Evolutionary conservation across 1,140 invertebrate species (phyloP), one percentile per base, ranked within the genome.

Genomic region (Cydia strobilella): DNA sequence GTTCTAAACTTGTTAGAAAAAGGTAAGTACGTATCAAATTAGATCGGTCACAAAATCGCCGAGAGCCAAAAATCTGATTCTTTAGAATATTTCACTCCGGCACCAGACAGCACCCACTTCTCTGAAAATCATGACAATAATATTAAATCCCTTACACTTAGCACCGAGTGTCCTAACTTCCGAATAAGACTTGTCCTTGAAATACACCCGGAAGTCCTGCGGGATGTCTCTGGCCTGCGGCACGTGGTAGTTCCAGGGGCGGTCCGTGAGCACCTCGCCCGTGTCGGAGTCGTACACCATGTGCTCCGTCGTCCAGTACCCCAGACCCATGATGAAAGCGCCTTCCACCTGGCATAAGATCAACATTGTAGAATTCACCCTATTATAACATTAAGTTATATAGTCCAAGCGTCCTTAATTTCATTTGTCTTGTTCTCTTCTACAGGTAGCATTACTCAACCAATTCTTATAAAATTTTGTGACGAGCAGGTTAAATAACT

Each of bases 141-240:
- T 12, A 13, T 45, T 0, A 73, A 73, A 23, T 20, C 13, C 10
- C 39, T 69, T 92, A 96, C 95, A 94, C 94, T 96, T 96, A 2
- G 95, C 95, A 51, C 95, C 87, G 2, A 95, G 86, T 71, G 96
- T 93, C 51, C 95, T 95, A 3, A 89, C 59, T 1, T 91, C 90
- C 88, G 96, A 96, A 27, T 94, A 90, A 7, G 94, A 91, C 82
- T 96, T 95, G 78, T 94, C 93, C 71, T 95, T 86, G 18, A 98
- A 93, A 48, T 94, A 94, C 7, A 97, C 90, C 35, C 96, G 93
- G 84, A 97, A 96, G 92, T 97, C 96, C 15, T 96, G 94, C 9
- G 97, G 97, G 79, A 97, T 97, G 82, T 97, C 97, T 85, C 96
- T 96, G 1, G 94, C 94, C n/a, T 95, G 94, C 3, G 96, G 96